Conservation (phyloP, 2,888 invertebrate species). For the Eurytoma californica region DNA sequence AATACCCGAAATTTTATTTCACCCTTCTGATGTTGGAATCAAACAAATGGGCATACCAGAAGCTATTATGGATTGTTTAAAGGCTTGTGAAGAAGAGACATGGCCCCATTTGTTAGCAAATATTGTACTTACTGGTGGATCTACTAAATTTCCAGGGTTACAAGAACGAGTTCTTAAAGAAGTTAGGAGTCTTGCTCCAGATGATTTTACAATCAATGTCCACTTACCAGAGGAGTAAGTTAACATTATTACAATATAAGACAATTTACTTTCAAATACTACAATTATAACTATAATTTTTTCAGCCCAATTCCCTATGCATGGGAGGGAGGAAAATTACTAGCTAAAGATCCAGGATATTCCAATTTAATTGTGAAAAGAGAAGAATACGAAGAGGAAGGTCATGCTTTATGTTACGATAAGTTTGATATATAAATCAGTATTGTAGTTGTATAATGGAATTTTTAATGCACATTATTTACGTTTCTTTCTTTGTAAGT, state of each 20-base stretch:
- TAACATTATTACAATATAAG: neutral
- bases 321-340: constrained; percentile 90
- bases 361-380: constrained; percentile 84
- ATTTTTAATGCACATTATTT: constrained; percentile 19
- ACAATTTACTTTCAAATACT: constrained; percentile 13
- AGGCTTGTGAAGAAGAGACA: constrained; percentile 83
- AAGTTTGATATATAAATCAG: constrained; percentile 75
- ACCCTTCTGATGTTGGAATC: constrained; percentile 96
- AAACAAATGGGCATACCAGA: constrained; percentile 94
- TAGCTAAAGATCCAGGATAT: constrained; percentile 86
- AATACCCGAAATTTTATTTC: constrained; percentile 95
- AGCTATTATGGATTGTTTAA: constrained; percentile 87
- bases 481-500: neutral
- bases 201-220: constrained; percentile 86
- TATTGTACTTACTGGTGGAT: constrained; percentile 90
- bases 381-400: constrained; percentile 93
- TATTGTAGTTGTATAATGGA: constrained; percentile 7
- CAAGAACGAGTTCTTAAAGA: constrained; percentile 86
- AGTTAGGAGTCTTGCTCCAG: constrained; percentile 86
- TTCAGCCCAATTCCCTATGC: constrained; percentile 87
- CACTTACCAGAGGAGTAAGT: constrained; percentile 81
- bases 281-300: constrained; percentile 43
- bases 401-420: constrained; percentile 79
- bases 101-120: constrained; percentile 87
- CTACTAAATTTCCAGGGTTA: constrained; percentile 89